These are phyloP conservation scores for Phrynocephalus guinanensis DNA, from an alignment of 2,797 vertebrate genomes.

Conservation along the genomic window DNA sequence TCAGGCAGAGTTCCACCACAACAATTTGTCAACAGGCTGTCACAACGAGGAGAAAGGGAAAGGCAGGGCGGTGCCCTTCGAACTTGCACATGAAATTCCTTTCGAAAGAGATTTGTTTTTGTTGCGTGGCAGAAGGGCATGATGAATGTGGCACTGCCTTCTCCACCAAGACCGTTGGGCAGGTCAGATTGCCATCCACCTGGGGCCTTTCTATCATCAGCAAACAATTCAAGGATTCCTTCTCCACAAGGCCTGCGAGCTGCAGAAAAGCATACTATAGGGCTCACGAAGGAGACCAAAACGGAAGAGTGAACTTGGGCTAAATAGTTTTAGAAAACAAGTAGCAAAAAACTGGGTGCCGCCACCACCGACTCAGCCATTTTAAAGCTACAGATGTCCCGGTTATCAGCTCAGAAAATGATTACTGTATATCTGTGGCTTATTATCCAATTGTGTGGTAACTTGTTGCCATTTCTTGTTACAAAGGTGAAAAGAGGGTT, in stretches of 20 bases:
- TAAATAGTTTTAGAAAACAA: not conserved
- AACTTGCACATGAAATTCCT: constrained; percentile 34
- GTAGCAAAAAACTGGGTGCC: too few species aligned
- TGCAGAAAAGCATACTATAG: not conserved
- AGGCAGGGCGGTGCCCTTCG: constrained; percentile 15
- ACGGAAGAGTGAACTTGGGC: not conserved
- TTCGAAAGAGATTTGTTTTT: constrained; percentile 41
- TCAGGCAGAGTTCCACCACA: constrained; percentile 58
- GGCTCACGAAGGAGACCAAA: not conserved
- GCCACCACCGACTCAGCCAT: not conserved
- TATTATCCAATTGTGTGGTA: too few species aligned
- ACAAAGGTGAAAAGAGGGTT: too few species aligned
- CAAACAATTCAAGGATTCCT: constrained; percentile 19
- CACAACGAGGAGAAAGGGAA: constrained; percentile 44
- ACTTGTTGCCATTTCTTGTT: too few species aligned
- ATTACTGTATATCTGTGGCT: too few species aligned
- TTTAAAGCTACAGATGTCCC: not conserved
- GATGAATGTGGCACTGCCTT: not conserved
- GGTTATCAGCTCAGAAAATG: not conserved
- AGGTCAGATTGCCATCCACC: constrained; percentile 7
- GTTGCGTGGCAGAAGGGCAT: constrained; percentile 31
- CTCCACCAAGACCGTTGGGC: constrained; percentile 28
- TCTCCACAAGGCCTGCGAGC: not conserved
- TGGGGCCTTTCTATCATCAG: constrained; percentile 34
- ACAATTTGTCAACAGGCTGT: constrained; percentile 49